These are phyloP conservation scores for Drosophila nigrodunni DNA, from an alignment of 1,140 invertebrate species.

Conservation along the genomic window DNA sequence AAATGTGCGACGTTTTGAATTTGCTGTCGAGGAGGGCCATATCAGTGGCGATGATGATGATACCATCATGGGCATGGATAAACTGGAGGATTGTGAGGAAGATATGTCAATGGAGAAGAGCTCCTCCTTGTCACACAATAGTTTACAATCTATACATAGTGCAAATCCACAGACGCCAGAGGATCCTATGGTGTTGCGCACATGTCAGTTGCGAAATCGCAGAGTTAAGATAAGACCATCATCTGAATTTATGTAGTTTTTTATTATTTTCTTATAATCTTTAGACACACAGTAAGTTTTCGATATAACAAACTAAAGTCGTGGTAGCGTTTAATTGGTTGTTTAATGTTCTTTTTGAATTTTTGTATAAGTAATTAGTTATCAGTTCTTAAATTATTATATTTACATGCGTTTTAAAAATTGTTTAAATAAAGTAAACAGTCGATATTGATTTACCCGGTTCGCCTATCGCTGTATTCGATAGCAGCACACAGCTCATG, in stretches of 20 bases:
- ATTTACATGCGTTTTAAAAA: too few relatives aligned
- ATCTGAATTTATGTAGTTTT: slow-evolving; percentile 64
- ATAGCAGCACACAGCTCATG: too few relatives aligned
- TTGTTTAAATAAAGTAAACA: too few relatives aligned
- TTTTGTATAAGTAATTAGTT: too few relatives aligned
- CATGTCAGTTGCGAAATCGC: slow-evolving; percentile 64
- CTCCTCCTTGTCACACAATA: neutral
- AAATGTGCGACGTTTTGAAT: slow-evolving; percentile 71
- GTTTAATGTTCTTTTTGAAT: too few relatives aligned
- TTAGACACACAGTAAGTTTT: too few relatives aligned
- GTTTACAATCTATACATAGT: neutral
- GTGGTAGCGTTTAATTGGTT: too few relatives aligned
- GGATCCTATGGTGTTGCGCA: slow-evolving; percentile 22
- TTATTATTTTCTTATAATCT: neutral
- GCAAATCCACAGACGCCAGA: neutral
- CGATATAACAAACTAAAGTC: too few relatives aligned
- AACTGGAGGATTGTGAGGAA: slow-evolving; percentile 61
- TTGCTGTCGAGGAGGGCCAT: slow-evolving; percentile 58
- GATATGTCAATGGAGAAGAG: slow-evolving; percentile 52
- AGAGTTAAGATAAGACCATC: slow-evolving; percentile 65
- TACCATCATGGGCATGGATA: slow-evolving; percentile 13
- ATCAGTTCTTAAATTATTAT: too few relatives aligned
- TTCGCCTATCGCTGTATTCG: too few relatives aligned
- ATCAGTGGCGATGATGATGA: slow-evolving; percentile 47
- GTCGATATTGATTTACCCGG: too few relatives aligned